Percentiles rank a stretch among this genome's conserved stretches.
These are phyloP conservation scores for Isurus oxyrinchus DNA, from an alignment of 2,113 vertebrate species.

Conservation along the genomic window DNA sequence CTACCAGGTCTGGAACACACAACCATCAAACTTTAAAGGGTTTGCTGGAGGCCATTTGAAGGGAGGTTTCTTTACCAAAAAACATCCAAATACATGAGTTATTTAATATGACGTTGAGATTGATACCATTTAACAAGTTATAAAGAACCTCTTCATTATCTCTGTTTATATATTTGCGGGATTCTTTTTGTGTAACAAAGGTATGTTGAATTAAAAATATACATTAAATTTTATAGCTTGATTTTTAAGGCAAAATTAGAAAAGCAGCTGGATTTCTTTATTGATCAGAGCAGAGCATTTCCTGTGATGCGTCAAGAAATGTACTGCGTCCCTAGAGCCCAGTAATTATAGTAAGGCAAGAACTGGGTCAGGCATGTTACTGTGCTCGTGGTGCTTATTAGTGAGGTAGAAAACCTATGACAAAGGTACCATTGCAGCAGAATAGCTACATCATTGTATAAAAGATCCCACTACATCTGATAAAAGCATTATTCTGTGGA, in stretches of 20 bases:
- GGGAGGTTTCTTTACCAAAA: background rate
- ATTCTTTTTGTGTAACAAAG: background rate
- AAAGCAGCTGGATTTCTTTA: conserved; percentile 6
- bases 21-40: background rate
- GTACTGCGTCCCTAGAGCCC: background rate
- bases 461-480: background rate
- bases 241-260: conserved; percentile 16
- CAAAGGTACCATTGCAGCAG: background rate
- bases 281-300: background rate
- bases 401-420: background rate
- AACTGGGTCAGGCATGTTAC: conserved; percentile 21
- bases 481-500: background rate
- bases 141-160: background rate
- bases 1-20: background rate
- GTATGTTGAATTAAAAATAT: conserved; percentile 27
- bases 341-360: background rate
- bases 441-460: background rate
- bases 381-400: background rate
- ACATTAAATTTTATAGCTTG: background rate
- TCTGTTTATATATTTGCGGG: background rate
- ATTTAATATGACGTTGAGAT: background rate
- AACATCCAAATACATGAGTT: background rate
- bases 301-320: conserved; percentile 2
- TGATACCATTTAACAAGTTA: background rate
- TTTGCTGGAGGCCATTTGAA: background rate